Evolutionary conservation across 1,140 invertebrate genomes (phyloP).

Genomic region (Heliconius himera): DNA sequence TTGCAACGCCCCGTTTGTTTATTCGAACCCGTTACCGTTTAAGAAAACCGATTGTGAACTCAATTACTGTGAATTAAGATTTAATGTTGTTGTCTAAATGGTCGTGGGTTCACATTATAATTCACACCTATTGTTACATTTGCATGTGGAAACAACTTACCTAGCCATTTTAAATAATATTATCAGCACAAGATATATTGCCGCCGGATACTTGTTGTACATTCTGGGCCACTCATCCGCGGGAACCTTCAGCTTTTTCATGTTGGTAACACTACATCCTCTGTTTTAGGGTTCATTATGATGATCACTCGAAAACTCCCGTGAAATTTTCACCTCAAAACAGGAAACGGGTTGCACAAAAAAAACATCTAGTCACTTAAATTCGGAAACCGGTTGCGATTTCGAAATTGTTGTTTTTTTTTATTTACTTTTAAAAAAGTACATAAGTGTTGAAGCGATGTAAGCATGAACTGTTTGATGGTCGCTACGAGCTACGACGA

Average conservation of each 20-base stretch:
- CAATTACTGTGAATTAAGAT: conserved; percentile 38
- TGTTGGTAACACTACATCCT: conserved; percentile 74
- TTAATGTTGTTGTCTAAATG: conserved; percentile 25
- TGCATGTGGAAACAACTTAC: conserved; percentile 49
- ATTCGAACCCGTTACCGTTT: conserved; percentile 46
- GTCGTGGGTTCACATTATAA: not conserved
- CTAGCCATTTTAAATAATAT: conserved; percentile 68
- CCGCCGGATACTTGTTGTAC: conserved; percentile 54
- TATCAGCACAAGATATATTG: conserved; percentile 63
- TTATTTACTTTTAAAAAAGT: not conserved
- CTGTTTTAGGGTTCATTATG: conserved; percentile 64
- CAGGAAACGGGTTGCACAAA: conserved; percentile 21
- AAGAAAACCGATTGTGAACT: conserved; percentile 38
- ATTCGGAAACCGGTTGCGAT: conserved; percentile 16
- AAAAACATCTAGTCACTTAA: conserved; percentile 25
- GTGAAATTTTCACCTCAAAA: conserved; percentile 40
- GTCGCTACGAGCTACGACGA: not conserved
- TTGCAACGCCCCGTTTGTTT: conserved; percentile 50
- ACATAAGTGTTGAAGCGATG: not conserved
- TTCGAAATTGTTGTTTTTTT: not conserved
- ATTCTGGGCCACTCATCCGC: conserved; percentile 64
- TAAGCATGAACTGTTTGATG: not conserved
- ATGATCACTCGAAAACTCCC: conserved; percentile 50
- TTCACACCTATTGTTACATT: not conserved
- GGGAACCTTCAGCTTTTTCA: conserved; percentile 55